These are phyloP conservation scores for Lophius piscatorius DNA, from an alignment of 2,113 vertebrate species.

Conservation along the genomic window DNA sequence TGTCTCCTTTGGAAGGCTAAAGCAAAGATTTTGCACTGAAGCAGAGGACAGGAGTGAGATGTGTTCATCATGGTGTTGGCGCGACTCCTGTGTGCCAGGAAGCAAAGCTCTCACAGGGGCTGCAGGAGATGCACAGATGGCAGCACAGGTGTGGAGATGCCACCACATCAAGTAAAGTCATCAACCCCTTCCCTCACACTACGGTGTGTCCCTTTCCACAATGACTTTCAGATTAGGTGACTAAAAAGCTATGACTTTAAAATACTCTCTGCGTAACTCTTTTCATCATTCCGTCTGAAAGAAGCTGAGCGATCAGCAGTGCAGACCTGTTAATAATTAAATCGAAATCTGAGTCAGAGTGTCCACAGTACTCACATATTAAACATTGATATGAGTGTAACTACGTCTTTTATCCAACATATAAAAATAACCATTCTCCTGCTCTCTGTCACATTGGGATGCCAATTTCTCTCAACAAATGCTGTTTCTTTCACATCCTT, in stretches of 20 bases:
- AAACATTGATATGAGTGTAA: conserved; percentile 58
- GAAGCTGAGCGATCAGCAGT: conserved; percentile 18
- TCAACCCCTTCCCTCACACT: conserved; percentile 64
- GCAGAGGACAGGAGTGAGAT: conserved; percentile 69
- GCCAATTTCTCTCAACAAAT: conserved; percentile 16
- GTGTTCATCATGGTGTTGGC: conserved; percentile 63
- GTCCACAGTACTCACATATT: conserved; percentile 36
- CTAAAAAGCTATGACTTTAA: conserved; percentile 6
- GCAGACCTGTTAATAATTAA: conserved; percentile 58
- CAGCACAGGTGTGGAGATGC: conserved; percentile 77
- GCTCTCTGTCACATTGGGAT: conserved; percentile 29
- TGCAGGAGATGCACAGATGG: conserved; percentile 74
- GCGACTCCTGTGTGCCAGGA: conserved; percentile 68
- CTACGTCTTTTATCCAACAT: conserved; percentile 45
- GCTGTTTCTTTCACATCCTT: not conserved
- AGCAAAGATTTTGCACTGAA: too few relatives aligned
- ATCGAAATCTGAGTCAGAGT: conserved; percentile 41
- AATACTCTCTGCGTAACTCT: not conserved
- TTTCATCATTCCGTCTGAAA: conserved; percentile 11
- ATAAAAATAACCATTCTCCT: conserved; percentile 44
- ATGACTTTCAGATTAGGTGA: conserved; percentile 12
- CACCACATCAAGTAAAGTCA: conserved; percentile 77
- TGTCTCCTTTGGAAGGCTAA: too few relatives aligned
- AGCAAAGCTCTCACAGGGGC: conserved; percentile 58
- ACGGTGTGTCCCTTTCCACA: conserved; percentile 38